Conservation (phyloP, 2,113 vertebrate species). For the Phycodurus eques region DNA sequence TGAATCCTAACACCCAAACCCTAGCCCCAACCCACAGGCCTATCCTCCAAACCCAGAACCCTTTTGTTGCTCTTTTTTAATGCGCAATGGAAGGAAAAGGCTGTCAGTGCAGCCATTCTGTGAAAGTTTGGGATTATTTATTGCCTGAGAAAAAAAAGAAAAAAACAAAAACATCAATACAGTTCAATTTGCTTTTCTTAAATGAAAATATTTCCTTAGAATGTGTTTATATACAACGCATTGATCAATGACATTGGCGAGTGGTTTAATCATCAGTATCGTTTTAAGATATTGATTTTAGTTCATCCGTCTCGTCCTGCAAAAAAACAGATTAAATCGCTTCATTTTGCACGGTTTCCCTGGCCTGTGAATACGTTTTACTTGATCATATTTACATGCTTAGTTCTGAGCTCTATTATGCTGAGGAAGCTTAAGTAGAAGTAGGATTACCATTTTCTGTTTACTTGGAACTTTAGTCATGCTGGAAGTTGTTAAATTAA, state of each 20-base stretch:
- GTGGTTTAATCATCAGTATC: not conserved
- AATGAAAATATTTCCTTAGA: slow-evolving; percentile 1
- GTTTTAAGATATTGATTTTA: not conserved
- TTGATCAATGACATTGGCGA: not conserved
- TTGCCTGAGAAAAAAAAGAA: not conserved
- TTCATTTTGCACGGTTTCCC: not conserved
- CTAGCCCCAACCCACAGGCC: not conserved
- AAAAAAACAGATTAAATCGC: not conserved
- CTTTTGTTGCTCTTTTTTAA: not conserved
- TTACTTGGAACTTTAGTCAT: not conserved
- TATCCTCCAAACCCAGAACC: not conserved
- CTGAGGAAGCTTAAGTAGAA: slow-evolving; percentile 7
- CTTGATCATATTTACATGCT: not conserved
- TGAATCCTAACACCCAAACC: not conserved
- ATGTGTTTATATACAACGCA: not conserved
- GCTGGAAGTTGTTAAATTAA: not conserved
- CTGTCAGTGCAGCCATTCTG: not conserved
- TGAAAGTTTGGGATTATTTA: not conserved
- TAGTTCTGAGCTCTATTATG: not conserved
- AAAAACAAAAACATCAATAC: not conserved
- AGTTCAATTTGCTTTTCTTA: not conserved
- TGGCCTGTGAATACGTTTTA: not conserved
- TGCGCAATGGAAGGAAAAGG: not conserved
- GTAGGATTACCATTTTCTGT: slow-evolving; percentile 6
- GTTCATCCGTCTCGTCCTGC: not conserved